Evolutionary conservation across 2,888 invertebrate species (phyloP).

Genomic region (Brachycybe producta): DNA sequence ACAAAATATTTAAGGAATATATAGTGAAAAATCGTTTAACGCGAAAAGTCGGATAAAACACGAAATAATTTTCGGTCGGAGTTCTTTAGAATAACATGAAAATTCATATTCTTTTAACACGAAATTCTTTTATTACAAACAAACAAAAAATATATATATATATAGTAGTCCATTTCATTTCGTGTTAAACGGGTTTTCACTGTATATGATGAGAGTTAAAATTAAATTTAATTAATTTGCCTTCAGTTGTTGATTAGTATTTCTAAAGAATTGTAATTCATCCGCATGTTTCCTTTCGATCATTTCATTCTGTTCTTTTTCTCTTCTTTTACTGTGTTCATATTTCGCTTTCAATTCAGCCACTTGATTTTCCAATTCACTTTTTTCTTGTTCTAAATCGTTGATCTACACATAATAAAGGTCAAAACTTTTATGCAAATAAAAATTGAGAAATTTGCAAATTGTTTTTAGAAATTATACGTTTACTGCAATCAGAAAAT

Average conservation of each 20-base stretch:
- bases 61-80: too few relatives aligned
- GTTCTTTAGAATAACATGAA: too few relatives aligned
- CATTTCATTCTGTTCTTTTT: constrained; percentile 62
- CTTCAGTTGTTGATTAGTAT: constrained; percentile 87
- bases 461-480: too few relatives aligned
- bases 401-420: constrained; percentile 42
- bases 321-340: constrained; percentile 36
- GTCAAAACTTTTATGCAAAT: background rate
- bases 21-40: too few relatives aligned
- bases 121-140: too few relatives aligned
- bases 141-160: background rate
- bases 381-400: constrained; percentile 51
- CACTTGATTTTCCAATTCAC: constrained; percentile 47
- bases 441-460: too few relatives aligned
- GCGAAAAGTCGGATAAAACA: too few relatives aligned
- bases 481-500: too few relatives aligned
- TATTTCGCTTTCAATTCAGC: constrained; percentile 36
- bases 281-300: constrained; percentile 87
- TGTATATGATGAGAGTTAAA: background rate
- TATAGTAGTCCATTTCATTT: background rate
- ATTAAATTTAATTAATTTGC: constrained; percentile 34
- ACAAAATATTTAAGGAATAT: too few relatives aligned
- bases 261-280: constrained; percentile 80
- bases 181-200: background rate
- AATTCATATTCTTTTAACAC: too few relatives aligned